A percentile compares a stretch with the other conserved stretches of the same genome.
Conservation (phyloP, 2,888 invertebrate genomes). For the Drosophila infuscata region DNA sequence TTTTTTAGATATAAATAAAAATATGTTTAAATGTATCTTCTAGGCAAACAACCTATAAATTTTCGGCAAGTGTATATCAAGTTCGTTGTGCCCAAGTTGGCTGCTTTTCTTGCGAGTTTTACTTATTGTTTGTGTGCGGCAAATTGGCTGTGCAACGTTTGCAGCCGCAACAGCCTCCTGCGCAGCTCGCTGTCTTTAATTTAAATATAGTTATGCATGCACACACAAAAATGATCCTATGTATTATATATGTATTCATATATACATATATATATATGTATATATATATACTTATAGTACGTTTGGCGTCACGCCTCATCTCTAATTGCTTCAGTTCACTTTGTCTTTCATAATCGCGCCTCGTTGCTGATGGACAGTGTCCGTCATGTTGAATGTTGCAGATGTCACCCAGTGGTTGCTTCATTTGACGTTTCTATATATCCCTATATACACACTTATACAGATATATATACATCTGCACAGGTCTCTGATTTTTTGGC, state of each 20-base stretch:
- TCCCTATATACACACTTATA: slow-evolving; percentile 1
- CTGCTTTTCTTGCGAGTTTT: not conserved
- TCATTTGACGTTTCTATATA: slow-evolving; percentile 43
- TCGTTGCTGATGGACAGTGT: slow-evolving; percentile 58
- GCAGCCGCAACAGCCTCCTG: slow-evolving; percentile 36
- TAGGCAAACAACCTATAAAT: too few relatives aligned
- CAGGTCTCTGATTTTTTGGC: slow-evolving; percentile 40
- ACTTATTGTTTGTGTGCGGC: slow-evolving; percentile 52
- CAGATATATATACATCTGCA: slow-evolving; percentile 19
- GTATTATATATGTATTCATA: not conserved
- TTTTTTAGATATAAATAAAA: not conserved
- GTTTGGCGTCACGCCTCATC: slow-evolving; percentile 62
- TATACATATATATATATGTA: not conserved
- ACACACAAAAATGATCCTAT: slow-evolving; percentile 2
- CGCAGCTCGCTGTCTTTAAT: slow-evolving; percentile 34
- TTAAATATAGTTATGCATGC: slow-evolving; percentile 24
- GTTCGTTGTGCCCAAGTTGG: not conserved
- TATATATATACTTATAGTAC: slow-evolving; percentile 4
- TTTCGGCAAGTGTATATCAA: not conserved
- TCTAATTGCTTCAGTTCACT: slow-evolving; percentile 45
- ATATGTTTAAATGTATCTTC: not conserved
- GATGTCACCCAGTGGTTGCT: slow-evolving; percentile 25
- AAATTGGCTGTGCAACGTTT: slow-evolving; percentile 66
- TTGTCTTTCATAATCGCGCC: slow-evolving; percentile 43
- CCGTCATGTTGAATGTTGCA: slow-evolving; percentile 39